Conservation (phyloP, 2,797 vertebrate genomes). For the Telmatherina bonti region DNA sequence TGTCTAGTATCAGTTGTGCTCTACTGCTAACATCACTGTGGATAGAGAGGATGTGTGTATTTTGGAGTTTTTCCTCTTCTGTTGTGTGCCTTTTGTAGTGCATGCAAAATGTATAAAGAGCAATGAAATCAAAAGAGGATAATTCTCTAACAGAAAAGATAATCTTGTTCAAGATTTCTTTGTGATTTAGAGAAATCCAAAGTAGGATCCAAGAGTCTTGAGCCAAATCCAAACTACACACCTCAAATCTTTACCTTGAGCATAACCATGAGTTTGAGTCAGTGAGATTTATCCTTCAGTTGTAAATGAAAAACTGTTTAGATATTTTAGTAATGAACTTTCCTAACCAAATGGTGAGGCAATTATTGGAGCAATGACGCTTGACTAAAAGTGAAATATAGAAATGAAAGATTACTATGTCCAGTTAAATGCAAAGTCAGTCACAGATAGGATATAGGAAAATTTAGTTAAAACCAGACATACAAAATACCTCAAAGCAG, state of each 20-base stretch:
- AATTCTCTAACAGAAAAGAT: too few species aligned
- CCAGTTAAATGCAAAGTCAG: slow-evolving; percentile 34
- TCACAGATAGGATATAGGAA: background rate
- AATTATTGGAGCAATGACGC: background rate
- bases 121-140: too few species aligned
- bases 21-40: background rate
- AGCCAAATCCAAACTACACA: background rate
- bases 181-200: too few species aligned
- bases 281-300: background rate
- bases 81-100: background rate
- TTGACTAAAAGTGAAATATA: background rate
- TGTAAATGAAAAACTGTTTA: too few species aligned
- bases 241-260: background rate
- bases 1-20: background rate
- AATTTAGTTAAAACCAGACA: background rate
- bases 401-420: background rate
- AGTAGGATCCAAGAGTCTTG: background rate
- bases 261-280: background rate
- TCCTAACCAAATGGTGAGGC: background rate
- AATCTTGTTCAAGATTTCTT: too few species aligned
- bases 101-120: background rate
- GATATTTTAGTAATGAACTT: too few species aligned
- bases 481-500: slow-evolving; percentile 11
- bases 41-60: background rate
- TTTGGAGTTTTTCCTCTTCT: background rate